Evolutionary conservation across 2,888 invertebrate species (phyloP), one percentile per base, ranked within the genome.

Genomic region (Odontocerum albicorne): DNA sequence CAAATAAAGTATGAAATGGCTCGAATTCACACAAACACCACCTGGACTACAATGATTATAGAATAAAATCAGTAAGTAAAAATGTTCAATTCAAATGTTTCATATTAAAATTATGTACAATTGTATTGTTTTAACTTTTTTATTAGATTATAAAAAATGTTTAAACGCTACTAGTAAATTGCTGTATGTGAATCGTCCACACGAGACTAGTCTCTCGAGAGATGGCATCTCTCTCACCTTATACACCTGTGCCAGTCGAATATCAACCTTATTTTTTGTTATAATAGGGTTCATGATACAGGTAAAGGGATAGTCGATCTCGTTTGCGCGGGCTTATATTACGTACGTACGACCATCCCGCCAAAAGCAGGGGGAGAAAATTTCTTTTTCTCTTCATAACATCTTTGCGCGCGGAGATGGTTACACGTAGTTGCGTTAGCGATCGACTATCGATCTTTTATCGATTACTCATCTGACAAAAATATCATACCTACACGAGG

Each of bases 391-490:
- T 51, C 46, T 44, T 55, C 55, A 55, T 35, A 55, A 55, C 55
- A 55, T 55, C 55, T 55, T 55, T 55, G 55, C 39, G 45, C 55
- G 55, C 50, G 55, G 50, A 55, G 55, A 55, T 55, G 55, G 50
- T 20, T 21, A 40, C 50, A 50, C 55, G 55, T 54, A 39, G 47
- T 17, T 49, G 19, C 31, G 33, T 43, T 42, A 21, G 13, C 21
- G 43, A 54, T 43, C 42, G 39, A 22, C 15, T 27, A 42, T 47
- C 46, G 31, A 45, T 40, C 50, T 55, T 16, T 45, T 49, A 55
- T 55, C 42, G 55, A 55, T 55, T 50, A 45, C 10, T 55, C 19
- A 49, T 50, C 12, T 12, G 8, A 4, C 40, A n/a, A n/a, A n/a
- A n/a, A n/a, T n/a, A n/a, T n/a, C n/a, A n/a, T n/a, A 21, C 40